Evolutionary conservation across 2,888 invertebrate species (phyloP).

Genomic region (Conus canariensis): DNA sequence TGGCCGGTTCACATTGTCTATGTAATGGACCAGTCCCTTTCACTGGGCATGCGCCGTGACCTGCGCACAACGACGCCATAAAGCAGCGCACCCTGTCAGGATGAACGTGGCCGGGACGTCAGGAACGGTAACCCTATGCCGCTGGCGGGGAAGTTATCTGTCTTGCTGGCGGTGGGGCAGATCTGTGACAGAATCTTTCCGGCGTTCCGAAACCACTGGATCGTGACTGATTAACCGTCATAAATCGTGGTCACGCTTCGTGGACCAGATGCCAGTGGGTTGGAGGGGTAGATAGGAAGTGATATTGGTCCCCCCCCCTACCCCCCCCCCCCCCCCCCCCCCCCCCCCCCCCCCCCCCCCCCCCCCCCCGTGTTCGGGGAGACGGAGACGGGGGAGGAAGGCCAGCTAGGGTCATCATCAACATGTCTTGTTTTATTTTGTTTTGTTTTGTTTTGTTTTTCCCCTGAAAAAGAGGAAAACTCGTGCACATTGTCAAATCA

Average conservation of each 20-base stretch:
- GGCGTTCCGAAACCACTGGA: neutral
- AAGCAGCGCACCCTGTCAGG: neutral
- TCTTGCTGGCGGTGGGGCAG: neutral
- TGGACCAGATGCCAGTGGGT: neutral
- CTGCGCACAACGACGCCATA: constrained; percentile 27
- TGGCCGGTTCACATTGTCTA: too few species aligned
- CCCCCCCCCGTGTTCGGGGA: too few species aligned
- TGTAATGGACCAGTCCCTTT: neutral
- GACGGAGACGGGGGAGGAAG: too few species aligned
- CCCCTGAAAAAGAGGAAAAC: too few species aligned
- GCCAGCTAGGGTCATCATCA: too few species aligned
- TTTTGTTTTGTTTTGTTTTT: too few species aligned
- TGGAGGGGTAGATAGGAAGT: neutral
- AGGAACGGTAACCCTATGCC: neutral
- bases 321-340: too few species aligned
- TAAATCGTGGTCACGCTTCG: constrained; percentile 7
- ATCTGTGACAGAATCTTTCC: neutral
- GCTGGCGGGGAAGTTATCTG: neutral
- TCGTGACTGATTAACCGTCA: constrained; percentile 13
- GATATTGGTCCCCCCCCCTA: neutral
- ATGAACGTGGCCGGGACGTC: neutral
- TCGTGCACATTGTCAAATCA: too few species aligned
- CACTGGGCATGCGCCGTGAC: neutral
- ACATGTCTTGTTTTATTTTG: too few species aligned
- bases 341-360: too few species aligned